Base-by-base conservation (phyloP, 2,888 invertebrate genomes). In the Lepetodrilus schrolli region DNA sequence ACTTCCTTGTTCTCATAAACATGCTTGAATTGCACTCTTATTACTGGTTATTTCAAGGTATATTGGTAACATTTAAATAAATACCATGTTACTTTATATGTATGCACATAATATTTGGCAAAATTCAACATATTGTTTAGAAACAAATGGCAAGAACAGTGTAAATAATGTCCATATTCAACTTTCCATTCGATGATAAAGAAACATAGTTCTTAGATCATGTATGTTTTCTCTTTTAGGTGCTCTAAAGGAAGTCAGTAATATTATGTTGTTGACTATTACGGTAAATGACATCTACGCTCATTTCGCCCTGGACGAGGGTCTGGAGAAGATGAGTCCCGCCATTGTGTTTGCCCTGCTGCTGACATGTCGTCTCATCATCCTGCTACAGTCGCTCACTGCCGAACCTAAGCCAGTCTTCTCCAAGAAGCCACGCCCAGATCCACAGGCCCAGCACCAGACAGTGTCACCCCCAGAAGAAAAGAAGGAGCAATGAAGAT, bases 261-360 rank as follows among this genome's bases (percentile, higher is more conserved):
- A 98, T 91, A 92, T 95, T 8, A 93, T 95, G 37, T 93, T 98
- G 75, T 92, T 98, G 49, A 80, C 95, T 70, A 92, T 97, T 80
- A 97, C 96, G 93, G 89, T 96, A 78, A 93, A 96, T 91, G 96
- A 96, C 38, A 95, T 96, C 72, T 97, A 98, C 91, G 96, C 96
- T 13, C 89, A 90, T 74, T 87, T 82, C 74, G 85, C 87, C 20
- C 81, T 90, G n/a, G 86, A 89, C 51, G 88, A 90, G 66, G 87
- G 88, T 21, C 74, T 90, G 47, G 90, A 91, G 34, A 86, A 88
- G 73, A 89, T 90, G 86, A 90, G 90, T 66, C 88, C 90, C 20
- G 87, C 89, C 3, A 84, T 91, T 4, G 89, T 91, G 5, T 91
- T 91, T 76, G 86, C 88, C 3, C 82, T 91, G 7, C 83, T 91